These are phyloP conservation scores for Cettia cetti DNA, from an alignment of 2,113 vertebrate genomes.

Conservation along the genomic window DNA sequence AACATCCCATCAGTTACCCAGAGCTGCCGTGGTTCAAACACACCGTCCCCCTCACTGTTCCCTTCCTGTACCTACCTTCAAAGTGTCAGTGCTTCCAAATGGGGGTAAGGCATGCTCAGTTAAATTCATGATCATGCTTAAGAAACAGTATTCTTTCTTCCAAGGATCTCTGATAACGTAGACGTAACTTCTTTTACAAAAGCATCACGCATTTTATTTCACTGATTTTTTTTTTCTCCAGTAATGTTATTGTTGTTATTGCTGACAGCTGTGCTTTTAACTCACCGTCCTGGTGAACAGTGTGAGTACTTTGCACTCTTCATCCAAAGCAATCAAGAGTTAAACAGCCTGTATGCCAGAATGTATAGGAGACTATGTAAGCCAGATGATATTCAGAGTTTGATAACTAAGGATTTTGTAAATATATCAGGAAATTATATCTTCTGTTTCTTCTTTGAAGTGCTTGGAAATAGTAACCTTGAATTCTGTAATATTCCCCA, in stretches of 20 bases:
- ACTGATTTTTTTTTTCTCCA: neutral
- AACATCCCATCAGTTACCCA: rapidly evolving
- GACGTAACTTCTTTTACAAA: too few species aligned
- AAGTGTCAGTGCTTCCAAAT: rapidly evolving
- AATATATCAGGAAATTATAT: neutral
- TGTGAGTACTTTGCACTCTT: rapidly evolving
- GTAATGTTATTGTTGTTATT: rapidly evolving
- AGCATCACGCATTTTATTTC: neutral
- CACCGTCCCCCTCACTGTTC: rapidly evolving
- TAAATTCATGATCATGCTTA: neutral
- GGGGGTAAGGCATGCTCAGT: rapidly evolving
- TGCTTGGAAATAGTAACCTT: neutral
- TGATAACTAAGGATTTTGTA: neutral
- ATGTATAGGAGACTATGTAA: too few species aligned
- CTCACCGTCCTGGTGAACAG: neutral
- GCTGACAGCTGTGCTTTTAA: neutral
- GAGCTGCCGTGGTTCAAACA: neutral
- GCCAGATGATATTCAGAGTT: neutral
- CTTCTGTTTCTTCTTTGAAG: neutral
- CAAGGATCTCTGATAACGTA: neutral
- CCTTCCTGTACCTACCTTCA: rapidly evolving
- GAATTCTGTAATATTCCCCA: neutral
- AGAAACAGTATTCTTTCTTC: neutral
- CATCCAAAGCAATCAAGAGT: neutral
- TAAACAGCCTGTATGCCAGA: neutral